Conservation (phyloP, 2,888 invertebrate genomes). For the Neocrepidodera transversa region DNA sequence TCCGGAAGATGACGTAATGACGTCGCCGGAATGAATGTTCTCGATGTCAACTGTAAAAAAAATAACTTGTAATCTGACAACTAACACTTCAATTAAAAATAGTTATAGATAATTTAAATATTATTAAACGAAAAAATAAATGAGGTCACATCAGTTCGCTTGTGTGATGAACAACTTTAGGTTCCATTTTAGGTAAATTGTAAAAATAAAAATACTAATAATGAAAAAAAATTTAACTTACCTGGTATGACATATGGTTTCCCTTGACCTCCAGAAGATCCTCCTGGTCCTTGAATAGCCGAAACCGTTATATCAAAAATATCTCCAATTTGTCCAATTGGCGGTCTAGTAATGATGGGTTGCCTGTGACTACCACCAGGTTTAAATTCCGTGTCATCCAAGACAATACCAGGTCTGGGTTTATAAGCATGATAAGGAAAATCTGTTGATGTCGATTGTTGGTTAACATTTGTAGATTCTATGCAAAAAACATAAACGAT, state of each 20-base stretch:
- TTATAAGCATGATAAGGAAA: constrained; percentile 70
- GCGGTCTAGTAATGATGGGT: constrained; percentile 59
- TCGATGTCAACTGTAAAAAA: constrained; percentile 64
- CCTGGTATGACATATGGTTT: constrained; percentile 66
- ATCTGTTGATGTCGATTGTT: constrained; percentile 42
- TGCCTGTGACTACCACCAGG: constrained; percentile 65
- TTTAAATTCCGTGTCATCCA: constrained; percentile 84
- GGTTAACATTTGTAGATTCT: constrained; percentile 19
- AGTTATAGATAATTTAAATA: too few relatives aligned
- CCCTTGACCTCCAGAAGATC: constrained; percentile 60
- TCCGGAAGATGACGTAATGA: constrained; percentile 80
- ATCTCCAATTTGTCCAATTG: constrained; percentile 70
- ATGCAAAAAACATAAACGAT: constrained; percentile 4
- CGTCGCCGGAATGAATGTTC: constrained; percentile 62
- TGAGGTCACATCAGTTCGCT: too few relatives aligned
- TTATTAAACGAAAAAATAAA: too few relatives aligned
- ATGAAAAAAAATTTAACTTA: too few relatives aligned
- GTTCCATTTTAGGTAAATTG: too few relatives aligned
- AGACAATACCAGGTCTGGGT: constrained; percentile 83
- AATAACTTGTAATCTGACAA: background rate
- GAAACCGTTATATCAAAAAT: constrained; percentile 89
- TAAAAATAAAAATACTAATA: too few relatives aligned
- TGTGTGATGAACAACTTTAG: too few relatives aligned
- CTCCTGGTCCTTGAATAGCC: constrained; percentile 84
- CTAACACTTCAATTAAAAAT: too few relatives aligned